These are phyloP conservation scores for Nematolebias whitei DNA, from an alignment of 2,113 vertebrate species.

Conservation along the genomic window DNA sequence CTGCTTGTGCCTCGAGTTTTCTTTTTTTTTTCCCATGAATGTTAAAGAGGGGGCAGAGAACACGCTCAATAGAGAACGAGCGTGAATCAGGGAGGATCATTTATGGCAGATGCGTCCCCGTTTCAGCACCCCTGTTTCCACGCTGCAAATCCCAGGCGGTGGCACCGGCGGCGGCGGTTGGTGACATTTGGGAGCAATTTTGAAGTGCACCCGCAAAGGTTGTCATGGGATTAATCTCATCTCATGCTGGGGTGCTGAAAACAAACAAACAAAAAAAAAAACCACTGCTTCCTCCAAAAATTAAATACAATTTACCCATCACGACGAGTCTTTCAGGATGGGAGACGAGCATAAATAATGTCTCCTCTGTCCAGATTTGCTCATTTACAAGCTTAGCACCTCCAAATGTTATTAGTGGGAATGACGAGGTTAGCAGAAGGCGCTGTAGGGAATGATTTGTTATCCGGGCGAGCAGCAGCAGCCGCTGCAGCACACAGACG, in stretches of 20 bases:
- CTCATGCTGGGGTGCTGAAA: slow-evolving; percentile 78
- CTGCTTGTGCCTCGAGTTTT: slow-evolving; percentile 67
- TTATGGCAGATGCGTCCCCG: slow-evolving; percentile 47
- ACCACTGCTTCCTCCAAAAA: slow-evolving; percentile 82
- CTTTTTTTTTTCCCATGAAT: slow-evolving; percentile 34
- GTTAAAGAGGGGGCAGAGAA: slow-evolving; percentile 47
- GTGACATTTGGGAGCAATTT: slow-evolving; percentile 84
- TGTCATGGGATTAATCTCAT: slow-evolving; percentile 87
- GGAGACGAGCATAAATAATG: slow-evolving; percentile 86
- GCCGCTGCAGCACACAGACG: slow-evolving; percentile 59
- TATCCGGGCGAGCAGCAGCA: slow-evolving; percentile 80
- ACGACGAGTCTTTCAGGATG: slow-evolving; percentile 82
- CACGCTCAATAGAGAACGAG: slow-evolving; percentile 29
- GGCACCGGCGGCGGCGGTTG: slow-evolving; percentile 23
- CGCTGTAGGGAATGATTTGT: slow-evolving; percentile 83
- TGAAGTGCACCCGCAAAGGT: slow-evolving; percentile 83
- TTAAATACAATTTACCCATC: slow-evolving; percentile 86
- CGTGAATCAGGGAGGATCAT: slow-evolving; percentile 26
- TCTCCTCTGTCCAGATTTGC: slow-evolving; percentile 85
- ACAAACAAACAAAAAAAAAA: slow-evolving; percentile 61
- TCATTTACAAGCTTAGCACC: slow-evolving; percentile 86
- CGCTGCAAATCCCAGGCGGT: slow-evolving; percentile 68
- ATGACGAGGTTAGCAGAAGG: slow-evolving; percentile 82
- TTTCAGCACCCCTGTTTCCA: slow-evolving; percentile 58
- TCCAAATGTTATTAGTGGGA: slow-evolving; percentile 84